phyloP scores from a whole-genome alignment of 1,140 invertebrate species.

The Chironomus tepperi region DNA sequence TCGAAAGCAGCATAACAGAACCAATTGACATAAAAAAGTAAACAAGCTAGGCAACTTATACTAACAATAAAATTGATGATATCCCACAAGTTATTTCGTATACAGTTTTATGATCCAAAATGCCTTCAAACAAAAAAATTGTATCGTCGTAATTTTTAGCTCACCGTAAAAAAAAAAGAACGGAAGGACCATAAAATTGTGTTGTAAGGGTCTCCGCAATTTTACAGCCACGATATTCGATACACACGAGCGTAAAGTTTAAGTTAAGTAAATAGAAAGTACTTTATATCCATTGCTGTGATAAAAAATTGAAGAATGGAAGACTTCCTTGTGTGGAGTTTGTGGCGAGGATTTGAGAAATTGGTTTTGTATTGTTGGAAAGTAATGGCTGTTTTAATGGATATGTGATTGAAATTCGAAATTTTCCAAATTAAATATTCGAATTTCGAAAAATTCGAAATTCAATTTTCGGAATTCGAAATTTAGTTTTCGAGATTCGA shows the following conservation, averaged over 20 bases:
- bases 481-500: too few species aligned
- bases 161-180: background rate
- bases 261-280: too few species aligned
- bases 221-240: background rate
- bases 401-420: too few species aligned
- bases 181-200: background rate
- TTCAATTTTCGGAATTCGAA: too few species aligned
- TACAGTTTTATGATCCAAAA: background rate
- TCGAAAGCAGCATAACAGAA: background rate
- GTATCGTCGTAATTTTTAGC: slow-evolving; percentile 7
- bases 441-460: too few species aligned
- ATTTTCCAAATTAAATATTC: too few species aligned
- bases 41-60: background rate
- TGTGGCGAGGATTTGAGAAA: too few species aligned
- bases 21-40: background rate
- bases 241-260: background rate
- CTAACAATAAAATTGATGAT: slow-evolving; percentile 9
- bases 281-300: too few species aligned
- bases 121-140: slow-evolving; percentile 2
- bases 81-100: background rate
- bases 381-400: too few species aligned
- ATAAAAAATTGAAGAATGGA: too few species aligned
- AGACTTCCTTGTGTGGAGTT: too few species aligned
- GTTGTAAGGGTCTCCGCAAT: slow-evolving; percentile 2
- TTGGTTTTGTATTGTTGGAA: too few species aligned